Base-by-base conservation (phyloP, 2,888 invertebrate genomes). In the Mycalesis mineus region DNA sequence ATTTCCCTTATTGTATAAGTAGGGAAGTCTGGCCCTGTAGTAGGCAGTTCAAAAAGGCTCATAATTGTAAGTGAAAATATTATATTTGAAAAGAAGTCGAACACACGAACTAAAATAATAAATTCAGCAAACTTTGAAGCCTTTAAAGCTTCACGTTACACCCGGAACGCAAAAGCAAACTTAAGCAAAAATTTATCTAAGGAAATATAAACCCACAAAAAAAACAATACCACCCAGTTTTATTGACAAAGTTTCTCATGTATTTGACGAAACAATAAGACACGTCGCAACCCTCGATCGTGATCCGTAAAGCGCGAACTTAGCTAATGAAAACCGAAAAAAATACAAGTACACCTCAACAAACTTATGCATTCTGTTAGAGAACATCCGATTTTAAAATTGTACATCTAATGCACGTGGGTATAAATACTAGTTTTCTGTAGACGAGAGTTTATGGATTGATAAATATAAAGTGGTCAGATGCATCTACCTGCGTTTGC, bases 281-380 rank as follows among this genome's bases (percentile, higher is more conserved):
- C 80, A 82, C 82, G 84, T 86, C 78, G 76, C 77, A 78, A 77
- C 84, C 87, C 82, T 78, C 81, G 78, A 79, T 82, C 88, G 84
- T 84, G 87, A 86, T 87, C 83, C 84, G 78, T 79, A 85, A 81
- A 86, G 86, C 84, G 84, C 87, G 83, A 88, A 88, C 88, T 84
- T 81, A 82, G 85, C 89, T 88, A 89, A 89, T 88, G 89, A 88
- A 88, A 88, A 74, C 71, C 72, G 62, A 69, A 80, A 84, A 86
- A 81, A 84, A 79, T 74, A 71, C 79, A 84, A 84, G 82, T 80
- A 84, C 82, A 80, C 78, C 77, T 75, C 72, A 65, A 66, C 84
- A 74, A 82, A 75, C 53, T n/a, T 56, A 57, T 49, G 48, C 33
- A 54, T 31, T 52, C 44, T 15, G 29, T 13, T 9, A 28, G 41